Conservation (phyloP, 2,888 invertebrate genomes). For the Agrotis segetum region DNA sequence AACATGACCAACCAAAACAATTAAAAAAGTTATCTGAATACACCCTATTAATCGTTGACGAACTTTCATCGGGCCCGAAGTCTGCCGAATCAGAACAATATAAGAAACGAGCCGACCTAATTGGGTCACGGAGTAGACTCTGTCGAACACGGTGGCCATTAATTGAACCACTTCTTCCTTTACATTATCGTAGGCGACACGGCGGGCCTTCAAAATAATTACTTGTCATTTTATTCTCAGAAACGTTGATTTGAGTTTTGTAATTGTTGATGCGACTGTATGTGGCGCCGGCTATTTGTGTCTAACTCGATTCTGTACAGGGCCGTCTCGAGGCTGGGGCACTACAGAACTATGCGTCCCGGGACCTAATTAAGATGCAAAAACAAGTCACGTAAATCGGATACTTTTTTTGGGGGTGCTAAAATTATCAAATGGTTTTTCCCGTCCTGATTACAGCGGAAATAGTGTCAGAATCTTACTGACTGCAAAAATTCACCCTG, state of each 20-base stretch:
- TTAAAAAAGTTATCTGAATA: constrained; percentile 51
- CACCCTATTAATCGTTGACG: constrained; percentile 64
- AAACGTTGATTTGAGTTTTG: constrained; percentile 75
- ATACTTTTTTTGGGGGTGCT: no score
- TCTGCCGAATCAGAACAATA: constrained; percentile 75
- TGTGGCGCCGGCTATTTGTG: constrained; percentile 61
- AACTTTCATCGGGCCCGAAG: constrained; percentile 63
- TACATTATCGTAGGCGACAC: constrained; percentile 77
- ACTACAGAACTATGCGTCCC: no score
- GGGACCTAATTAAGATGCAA: no score
- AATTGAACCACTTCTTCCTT: constrained; percentile 84
- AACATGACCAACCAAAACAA: constrained; percentile 15
- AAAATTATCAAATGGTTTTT: no score
- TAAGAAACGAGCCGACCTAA: constrained; percentile 81
- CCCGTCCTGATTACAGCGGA: no score
- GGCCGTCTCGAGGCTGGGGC: no score
- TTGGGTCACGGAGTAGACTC: constrained; percentile 86
- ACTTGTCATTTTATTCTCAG: constrained; percentile 77
- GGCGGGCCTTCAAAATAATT: constrained; percentile 80
- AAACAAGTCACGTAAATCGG: no score
- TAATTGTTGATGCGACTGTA: constrained; percentile 55
- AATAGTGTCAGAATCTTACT: no score
- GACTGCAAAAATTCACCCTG: no score
- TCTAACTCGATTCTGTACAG: background rate
- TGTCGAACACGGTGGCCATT: constrained; percentile 85